Conservation (phyloP, 2,888 invertebrate species). For the Notodonta dromedarius region DNA sequence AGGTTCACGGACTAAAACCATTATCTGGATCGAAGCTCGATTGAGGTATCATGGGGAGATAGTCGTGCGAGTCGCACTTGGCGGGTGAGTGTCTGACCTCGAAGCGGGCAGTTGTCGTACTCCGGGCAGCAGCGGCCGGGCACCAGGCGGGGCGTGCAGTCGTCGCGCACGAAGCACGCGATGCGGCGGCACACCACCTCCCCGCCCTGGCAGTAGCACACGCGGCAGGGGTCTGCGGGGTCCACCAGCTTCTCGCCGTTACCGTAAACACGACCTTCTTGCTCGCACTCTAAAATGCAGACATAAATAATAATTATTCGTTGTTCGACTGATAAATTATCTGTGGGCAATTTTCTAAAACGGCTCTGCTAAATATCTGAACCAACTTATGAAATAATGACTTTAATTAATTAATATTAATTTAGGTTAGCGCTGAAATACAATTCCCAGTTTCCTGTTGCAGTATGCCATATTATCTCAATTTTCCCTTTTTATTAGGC, state of each 20-base stretch:
- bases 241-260: conserved; percentile 90
- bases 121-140: conserved; percentile 91
- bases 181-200: conserved; percentile 91
- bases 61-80: background rate
- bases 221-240: conserved; percentile 89
- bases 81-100: conserved; percentile 65
- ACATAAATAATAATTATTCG: background rate
- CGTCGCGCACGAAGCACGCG: conserved; percentile 89
- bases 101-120: conserved; percentile 91
- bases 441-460: too few relatives aligned
- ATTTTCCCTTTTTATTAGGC: too few relatives aligned
- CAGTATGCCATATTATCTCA: too few relatives aligned
- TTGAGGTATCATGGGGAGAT: too few relatives aligned
- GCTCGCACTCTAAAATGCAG: conserved; percentile 88
- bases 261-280: conserved; percentile 88
- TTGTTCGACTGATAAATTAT: too few relatives aligned
- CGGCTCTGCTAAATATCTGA: too few relatives aligned
- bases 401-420: too few relatives aligned
- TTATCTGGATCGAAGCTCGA: too few relatives aligned
- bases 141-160: conserved; percentile 89
- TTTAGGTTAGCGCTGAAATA: too few relatives aligned
- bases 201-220: conserved; percentile 92
- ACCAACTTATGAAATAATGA: too few relatives aligned
- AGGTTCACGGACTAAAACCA: too few relatives aligned
- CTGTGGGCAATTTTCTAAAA: too few relatives aligned